phyloP scores from a whole-genome alignment of 53 echinoderm and acorn worm species.

The Astropecten irregularis region DNA sequence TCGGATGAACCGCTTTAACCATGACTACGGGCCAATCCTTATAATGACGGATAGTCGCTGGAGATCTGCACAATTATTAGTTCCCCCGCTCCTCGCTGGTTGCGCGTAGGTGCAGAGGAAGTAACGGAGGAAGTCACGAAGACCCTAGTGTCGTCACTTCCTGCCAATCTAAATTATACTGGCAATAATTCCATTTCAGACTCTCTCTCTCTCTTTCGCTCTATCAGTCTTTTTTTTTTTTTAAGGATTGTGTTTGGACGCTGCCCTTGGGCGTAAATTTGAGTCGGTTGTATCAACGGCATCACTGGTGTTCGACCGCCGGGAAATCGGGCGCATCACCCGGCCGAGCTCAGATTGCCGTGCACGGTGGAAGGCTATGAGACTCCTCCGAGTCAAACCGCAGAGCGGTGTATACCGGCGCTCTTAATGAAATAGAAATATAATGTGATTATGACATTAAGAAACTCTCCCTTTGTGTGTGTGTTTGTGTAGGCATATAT shows the following conservation, averaged over 20 bases:
- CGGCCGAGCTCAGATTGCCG: background rate
- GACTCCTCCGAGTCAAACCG: background rate
- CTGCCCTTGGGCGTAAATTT: background rate
- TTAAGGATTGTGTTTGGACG: background rate
- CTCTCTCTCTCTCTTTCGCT: background rate
- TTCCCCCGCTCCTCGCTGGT: background rate
- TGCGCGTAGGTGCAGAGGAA: background rate
- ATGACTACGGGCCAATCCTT: too few relatives aligned
- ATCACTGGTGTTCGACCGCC: background rate
- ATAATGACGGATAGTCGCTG: background rate
- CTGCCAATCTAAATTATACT: conserved; percentile 33
- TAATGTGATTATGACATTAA: conserved; percentile 7
- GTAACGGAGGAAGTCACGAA: background rate
- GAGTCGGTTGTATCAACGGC: background rate
- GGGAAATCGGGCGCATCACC: background rate
- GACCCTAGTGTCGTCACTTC: conserved; percentile 32
- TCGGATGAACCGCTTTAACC: too few relatives aligned
- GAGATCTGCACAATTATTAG: background rate
- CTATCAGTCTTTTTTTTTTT: background rate
- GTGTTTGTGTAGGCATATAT: too few relatives aligned
- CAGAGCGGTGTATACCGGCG: background rate
- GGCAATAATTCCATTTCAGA: conserved; percentile 18
- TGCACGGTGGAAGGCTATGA: background rate
- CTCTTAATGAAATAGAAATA: conserved; percentile 12
- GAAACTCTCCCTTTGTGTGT: too few relatives aligned